Evolutionary conservation across 2,888 invertebrate genomes (phyloP), one percentile per base, ranked within the genome.

Genomic region (Spisula solida): DNA sequence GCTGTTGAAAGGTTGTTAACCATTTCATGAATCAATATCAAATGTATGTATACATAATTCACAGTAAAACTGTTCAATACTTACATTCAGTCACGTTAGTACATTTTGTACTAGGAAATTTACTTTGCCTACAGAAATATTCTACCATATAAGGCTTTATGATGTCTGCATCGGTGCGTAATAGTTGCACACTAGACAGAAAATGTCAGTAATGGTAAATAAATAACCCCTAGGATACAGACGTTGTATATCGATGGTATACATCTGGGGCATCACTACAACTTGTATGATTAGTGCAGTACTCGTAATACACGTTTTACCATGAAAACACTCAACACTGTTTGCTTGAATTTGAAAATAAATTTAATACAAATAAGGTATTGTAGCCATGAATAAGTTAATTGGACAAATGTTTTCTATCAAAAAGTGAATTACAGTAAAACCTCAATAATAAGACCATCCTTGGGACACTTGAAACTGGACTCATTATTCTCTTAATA

Each of bases 171-270:
- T 75, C 18, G 10, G 31, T 31, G 75, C 31, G 25, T 66, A 66
- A 66, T 75, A 31, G 75, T 31, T 75, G 25, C 34, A 75, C 16
- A 31, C 31, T 14, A 75, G 75, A 75, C 75, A 75, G 75, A 34
- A n/a, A 75, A 34, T 75, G 80, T 80, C 80, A 80, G 20, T n/a
- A 80, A 47, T 34, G 25, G 31, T 66, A 66, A 25, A 66, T 66
- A 66, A 66, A 66, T 66, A 66, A 66, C 60, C 60, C 60, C n/a
- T 25, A 66, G 60, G 60, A 66, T 25, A 66, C 60, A 66, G 60
- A 66, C 60, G 6, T 0, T 66, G 60, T 25, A 25, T 25, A 66
- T 66, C 25, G 60, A 66, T n/a, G 34, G 41, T n/a, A 34, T 34
- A 47, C 41, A 79, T 31, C 41, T 41, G 8, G 41, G 41, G 4